These are phyloP conservation scores for Eretmocerus hayati DNA, from an alignment of 2,888 invertebrate species.

Conservation along the genomic window DNA sequence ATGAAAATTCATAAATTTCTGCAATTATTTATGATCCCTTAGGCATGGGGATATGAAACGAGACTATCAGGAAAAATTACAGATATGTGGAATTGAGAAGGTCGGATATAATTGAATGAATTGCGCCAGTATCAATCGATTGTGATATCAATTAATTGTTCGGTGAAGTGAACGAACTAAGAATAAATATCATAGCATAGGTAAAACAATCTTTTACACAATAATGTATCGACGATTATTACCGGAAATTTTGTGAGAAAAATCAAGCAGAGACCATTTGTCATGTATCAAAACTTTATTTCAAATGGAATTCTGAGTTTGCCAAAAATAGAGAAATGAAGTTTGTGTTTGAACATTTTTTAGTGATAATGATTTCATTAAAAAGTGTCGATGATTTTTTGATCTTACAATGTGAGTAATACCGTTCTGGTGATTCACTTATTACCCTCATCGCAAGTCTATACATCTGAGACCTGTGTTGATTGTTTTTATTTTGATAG, in stretches of 20 bases:
- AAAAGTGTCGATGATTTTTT: too few species aligned
- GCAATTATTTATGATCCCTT: slow-evolving; percentile 25
- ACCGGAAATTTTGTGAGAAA: too few species aligned
- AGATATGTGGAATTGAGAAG: too few species aligned
- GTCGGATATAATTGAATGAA: slow-evolving; percentile 21
- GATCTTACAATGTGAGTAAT: slow-evolving; percentile 19
- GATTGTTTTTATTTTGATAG: slow-evolving; percentile 44
- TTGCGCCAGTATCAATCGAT: slow-evolving; percentile 30
- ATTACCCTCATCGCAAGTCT: slow-evolving; percentile 25
- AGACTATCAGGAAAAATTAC: too few species aligned
- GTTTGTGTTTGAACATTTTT: too few species aligned
- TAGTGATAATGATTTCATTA: too few species aligned
- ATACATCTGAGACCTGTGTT: slow-evolving; percentile 35
- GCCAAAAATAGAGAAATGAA: too few species aligned
- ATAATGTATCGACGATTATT: too few species aligned
- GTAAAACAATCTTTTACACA: slow-evolving; percentile 27
- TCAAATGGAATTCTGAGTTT: too few species aligned
- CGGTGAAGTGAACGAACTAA: slow-evolving; percentile 22
- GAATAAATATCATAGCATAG: slow-evolving; percentile 1
- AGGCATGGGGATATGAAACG: slow-evolving; percentile 18
- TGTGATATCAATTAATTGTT: slow-evolving; percentile 29
- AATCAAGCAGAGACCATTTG: too few species aligned
- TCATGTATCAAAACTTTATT: slow-evolving; percentile 22
- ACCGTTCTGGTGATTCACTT: slow-evolving; percentile 12
- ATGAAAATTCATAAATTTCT: slow-evolving; percentile 19